Evolutionary conservation across 2,888 invertebrate genomes (phyloP).

Genomic region (Cheilosia scutellata): DNA sequence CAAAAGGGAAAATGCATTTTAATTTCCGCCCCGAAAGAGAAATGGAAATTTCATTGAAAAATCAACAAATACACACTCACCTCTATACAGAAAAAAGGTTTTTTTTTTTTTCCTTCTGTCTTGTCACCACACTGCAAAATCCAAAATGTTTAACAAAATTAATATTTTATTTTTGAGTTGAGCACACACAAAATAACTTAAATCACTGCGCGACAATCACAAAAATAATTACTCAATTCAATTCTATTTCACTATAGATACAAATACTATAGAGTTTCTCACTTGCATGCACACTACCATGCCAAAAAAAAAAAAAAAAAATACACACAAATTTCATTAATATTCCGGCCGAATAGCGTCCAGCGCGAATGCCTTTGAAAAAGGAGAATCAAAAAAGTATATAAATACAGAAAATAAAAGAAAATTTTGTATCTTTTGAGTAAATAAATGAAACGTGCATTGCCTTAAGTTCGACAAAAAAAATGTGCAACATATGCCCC

Average conservation of each 20-base stretch:
- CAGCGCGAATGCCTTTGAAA: slow-evolving; percentile 69
- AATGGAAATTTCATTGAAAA: slow-evolving; percentile 56
- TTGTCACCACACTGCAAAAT: slow-evolving; percentile 55
- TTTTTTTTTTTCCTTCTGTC: slow-evolving; percentile 21
- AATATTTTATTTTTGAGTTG: slow-evolving; percentile 9
- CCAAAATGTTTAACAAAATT: slow-evolving; percentile 1
- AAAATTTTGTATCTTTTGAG: slow-evolving; percentile 64
- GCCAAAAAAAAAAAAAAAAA: slow-evolving; percentile 30
- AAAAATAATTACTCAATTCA: slow-evolving; percentile 72
- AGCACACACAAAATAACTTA: slow-evolving; percentile 35
- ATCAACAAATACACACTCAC: slow-evolving; percentile 33
- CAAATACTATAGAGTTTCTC: slow-evolving; percentile 46
- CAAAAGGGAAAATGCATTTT: slow-evolving; percentile 68
- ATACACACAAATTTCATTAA: slow-evolving; percentile 51
- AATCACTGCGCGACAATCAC: slow-evolving; percentile 57
- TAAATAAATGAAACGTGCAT: slow-evolving; percentile 62
- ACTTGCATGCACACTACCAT: slow-evolving; percentile 60
- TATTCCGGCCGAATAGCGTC: slow-evolving; percentile 66
- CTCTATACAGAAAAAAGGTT: slow-evolving; percentile 35
- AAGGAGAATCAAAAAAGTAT: slow-evolving; percentile 61
- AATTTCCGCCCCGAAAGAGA: slow-evolving; percentile 50
- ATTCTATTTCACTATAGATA: slow-evolving; percentile 37
- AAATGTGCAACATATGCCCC: slow-evolving; percentile 68
- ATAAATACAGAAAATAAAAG: slow-evolving; percentile 51
- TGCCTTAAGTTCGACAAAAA: slow-evolving; percentile 29